These are phyloP conservation scores for Pontoporia blainvillei DNA, from an alignment of 2,113 vertebrate species.

Conservation along the genomic window DNA sequence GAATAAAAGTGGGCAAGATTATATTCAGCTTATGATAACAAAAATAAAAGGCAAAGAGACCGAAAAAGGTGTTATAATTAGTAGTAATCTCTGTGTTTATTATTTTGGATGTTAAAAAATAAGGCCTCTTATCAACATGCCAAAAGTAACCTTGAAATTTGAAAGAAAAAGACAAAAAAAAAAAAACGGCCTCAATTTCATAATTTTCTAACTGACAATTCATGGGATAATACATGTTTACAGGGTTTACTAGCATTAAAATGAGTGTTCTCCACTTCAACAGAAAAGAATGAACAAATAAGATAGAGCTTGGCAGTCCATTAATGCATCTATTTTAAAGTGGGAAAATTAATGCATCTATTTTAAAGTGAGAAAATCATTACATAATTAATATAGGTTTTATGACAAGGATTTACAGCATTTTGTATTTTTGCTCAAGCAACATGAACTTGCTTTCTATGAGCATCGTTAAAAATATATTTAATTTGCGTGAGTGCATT, in stretches of 20 bases:
- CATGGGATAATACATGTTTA: constrained; percentile 51
- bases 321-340: constrained; percentile 28
- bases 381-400: constrained; percentile 14
- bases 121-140: accelerated
- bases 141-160: background rate
- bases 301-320: constrained; percentile 22
- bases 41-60: background rate
- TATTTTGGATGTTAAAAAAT: background rate
- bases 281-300: constrained; percentile 53
- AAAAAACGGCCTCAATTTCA: constrained; percentile 39
- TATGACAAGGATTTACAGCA: background rate
- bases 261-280: constrained; percentile 54
- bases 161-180: background rate
- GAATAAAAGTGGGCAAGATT: constrained; percentile 17
- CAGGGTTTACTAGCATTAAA: constrained; percentile 58
- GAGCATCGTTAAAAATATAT: background rate
- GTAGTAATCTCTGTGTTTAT: background rate
- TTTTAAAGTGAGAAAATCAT: constrained; percentile 31
- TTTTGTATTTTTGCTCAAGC: background rate
- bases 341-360: constrained; percentile 32
- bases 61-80: background rate
- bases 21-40: constrained; percentile 1
- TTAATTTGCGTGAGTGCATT: background rate
- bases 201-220: constrained; percentile 41
- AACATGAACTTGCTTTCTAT: background rate